These are phyloP conservation scores for Busseola fusca DNA, from an alignment of 2,888 invertebrate species.

Conservation along the genomic window DNA sequence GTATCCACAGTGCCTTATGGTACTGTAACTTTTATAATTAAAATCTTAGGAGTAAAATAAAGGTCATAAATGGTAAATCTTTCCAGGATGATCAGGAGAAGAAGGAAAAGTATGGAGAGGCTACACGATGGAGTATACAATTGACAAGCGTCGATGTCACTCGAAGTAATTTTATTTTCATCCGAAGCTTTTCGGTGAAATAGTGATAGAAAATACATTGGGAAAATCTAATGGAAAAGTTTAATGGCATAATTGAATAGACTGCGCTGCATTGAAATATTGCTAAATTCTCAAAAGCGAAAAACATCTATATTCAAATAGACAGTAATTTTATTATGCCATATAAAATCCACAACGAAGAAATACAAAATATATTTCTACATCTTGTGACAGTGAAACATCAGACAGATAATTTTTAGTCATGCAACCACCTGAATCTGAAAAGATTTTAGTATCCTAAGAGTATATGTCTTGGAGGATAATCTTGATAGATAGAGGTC, in stretches of 20 bases:
- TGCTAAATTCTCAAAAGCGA: neutral
- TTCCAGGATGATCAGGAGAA: constrained; percentile 40
- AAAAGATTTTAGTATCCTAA: constrained; percentile 56
- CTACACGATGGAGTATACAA: neutral
- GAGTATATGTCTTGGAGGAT: constrained; percentile 60
- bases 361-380: constrained; percentile 39
- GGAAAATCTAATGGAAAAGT: neutral
- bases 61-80: constrained; percentile 50
- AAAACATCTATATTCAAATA: neutral
- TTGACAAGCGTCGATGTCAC: neutral
- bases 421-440: constrained; percentile 47
- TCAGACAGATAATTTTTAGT: constrained; percentile 48
- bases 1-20: no score
- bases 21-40: no score
- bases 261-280: neutral
- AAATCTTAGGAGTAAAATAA: constrained; percentile 57
- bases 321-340: neutral
- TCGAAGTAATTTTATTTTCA: neutral
- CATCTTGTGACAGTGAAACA: constrained; percentile 43
- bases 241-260: neutral
- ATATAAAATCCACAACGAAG: constrained; percentile 8
- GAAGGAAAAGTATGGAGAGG: constrained; percentile 32
- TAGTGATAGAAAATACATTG: neutral
- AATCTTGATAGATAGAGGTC: constrained; percentile 76
- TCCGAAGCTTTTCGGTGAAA: no score